Conservation (phyloP, 1,140 invertebrate species). For the Drosophila nannoptera region DNA sequence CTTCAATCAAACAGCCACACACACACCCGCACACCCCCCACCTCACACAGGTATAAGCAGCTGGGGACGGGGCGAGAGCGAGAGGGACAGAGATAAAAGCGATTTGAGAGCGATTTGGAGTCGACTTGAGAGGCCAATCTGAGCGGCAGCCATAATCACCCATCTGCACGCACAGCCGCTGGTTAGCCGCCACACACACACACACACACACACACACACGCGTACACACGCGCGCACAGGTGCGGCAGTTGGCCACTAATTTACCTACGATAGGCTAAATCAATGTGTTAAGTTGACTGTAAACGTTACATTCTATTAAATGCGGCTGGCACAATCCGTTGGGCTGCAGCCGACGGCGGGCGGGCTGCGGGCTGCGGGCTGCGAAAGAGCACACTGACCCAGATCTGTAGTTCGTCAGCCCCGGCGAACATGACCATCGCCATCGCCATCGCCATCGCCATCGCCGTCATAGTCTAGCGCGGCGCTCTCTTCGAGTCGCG, state of each 20-base stretch:
- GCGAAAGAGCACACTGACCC: slow-evolving; percentile 27
- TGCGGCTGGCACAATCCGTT: slow-evolving; percentile 45
- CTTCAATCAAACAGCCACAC: slow-evolving; percentile 9
- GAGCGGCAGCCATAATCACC: slow-evolving; percentile 38
- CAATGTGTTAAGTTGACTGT: slow-evolving; percentile 64
- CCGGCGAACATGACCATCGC: not conserved
- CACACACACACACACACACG: not conserved
- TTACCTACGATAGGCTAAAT: slow-evolving; percentile 55
- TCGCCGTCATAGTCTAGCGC: slow-evolving; percentile 14
- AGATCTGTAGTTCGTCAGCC: slow-evolving; percentile 37
- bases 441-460: not conserved
- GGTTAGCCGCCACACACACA: slow-evolving; percentile 3
- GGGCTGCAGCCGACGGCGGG: not conserved
- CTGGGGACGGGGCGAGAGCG: too few species aligned
- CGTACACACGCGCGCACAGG: not conserved
- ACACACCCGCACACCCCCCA: not conserved
- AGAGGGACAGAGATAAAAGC: slow-evolving; percentile 37
- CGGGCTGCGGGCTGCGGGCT: not conserved
- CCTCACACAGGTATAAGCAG: too few species aligned
- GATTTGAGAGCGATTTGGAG: slow-evolving; percentile 12
- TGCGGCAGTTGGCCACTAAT: slow-evolving; percentile 39
- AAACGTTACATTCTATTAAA: slow-evolving; percentile 66
- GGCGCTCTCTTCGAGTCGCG: slow-evolving; percentile 14
- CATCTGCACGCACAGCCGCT: slow-evolving; percentile 28
- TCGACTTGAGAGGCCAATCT: slow-evolving; percentile 44